Percentiles rank a stretch among this genome's conserved stretches.
Evolutionary conservation across 2,888 invertebrate genomes (phyloP).

Genomic region (Pristionchus fissidentatus): DNA sequence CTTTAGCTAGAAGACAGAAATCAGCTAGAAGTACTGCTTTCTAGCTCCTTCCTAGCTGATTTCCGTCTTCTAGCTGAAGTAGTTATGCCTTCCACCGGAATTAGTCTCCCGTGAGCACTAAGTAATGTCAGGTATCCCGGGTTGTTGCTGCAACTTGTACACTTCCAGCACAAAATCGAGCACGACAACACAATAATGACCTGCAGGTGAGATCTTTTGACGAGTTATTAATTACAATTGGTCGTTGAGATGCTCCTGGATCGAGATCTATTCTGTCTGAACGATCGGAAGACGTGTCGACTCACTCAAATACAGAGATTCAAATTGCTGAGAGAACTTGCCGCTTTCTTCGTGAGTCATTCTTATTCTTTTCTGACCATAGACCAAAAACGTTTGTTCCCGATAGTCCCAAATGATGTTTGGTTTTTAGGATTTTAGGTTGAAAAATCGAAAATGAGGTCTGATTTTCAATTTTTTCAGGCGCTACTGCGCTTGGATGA

Average conservation of each 20-base stretch:
- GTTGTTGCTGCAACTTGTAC: neutral
- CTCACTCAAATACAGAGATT: conserved; percentile 37
- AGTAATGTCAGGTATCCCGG: conserved; percentile 23
- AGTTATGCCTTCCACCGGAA: no score
- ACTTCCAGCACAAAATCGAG: neutral
- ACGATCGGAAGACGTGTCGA: conserved; percentile 52
- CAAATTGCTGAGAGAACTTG: conserved; percentile 2
- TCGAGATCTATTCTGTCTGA: conserved; percentile 58
- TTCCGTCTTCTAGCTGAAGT: no score
- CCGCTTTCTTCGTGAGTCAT: conserved; percentile 23
- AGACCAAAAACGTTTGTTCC: no score
- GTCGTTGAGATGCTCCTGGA: conserved; percentile 55
- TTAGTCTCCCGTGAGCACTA: neutral
- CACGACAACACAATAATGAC: conserved; percentile 26
- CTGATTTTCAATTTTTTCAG: no score
- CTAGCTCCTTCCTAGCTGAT: no score
- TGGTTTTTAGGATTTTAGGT: no score
- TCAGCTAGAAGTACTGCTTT: neutral
- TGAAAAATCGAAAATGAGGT: no score
- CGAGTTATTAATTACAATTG: neutral
- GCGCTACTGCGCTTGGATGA: no score
- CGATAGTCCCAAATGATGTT: no score
- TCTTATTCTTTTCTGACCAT: neutral
- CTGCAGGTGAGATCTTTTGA: conserved; percentile 5
- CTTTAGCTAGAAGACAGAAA: neutral